These are phyloP conservation scores for Aelia acuminata DNA, from an alignment of 2,888 invertebrate genomes.

Conservation along the genomic window DNA sequence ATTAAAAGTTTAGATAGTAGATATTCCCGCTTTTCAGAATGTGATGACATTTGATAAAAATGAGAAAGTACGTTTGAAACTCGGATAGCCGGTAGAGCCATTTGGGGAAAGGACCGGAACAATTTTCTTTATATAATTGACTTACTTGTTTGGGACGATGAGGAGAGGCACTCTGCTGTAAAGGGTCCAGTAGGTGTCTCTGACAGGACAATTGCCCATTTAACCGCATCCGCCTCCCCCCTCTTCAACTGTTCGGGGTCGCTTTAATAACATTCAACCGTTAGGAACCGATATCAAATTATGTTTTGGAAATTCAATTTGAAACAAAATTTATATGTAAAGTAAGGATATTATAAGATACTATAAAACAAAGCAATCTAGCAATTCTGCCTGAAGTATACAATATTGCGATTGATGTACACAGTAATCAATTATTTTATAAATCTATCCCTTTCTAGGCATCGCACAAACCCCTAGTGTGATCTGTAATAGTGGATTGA, in stretches of 20 bases:
- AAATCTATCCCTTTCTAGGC: too few relatives aligned
- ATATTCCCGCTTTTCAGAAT: neutral
- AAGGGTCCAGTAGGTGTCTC: conserved; percentile 37
- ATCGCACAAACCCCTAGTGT: too few relatives aligned
- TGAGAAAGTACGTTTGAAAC: neutral
- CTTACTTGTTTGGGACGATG: conserved; percentile 21
- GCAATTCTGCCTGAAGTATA: too few relatives aligned
- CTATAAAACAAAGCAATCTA: too few relatives aligned
- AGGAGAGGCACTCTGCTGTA: conserved; percentile 8
- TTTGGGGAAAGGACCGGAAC: neutral
- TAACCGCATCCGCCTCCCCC: conserved; percentile 8
- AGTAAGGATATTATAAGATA: too few relatives aligned
- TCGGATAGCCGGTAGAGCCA: neutral
- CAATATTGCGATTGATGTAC: too few relatives aligned
- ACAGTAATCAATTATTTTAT: too few relatives aligned
- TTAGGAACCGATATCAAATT: neutral
- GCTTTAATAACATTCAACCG: neutral
- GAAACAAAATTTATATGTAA: neutral
- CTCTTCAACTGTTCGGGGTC: neutral
- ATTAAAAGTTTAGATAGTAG: too few relatives aligned
- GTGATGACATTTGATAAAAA: neutral
- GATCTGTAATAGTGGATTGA: too few relatives aligned
- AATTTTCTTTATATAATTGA: conserved; percentile 52
- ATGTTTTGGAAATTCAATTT: neutral
- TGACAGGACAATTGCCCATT: conserved; percentile 46